Conservation (phyloP, 1,140 invertebrate species). For the Hyles vespertilio region DNA sequence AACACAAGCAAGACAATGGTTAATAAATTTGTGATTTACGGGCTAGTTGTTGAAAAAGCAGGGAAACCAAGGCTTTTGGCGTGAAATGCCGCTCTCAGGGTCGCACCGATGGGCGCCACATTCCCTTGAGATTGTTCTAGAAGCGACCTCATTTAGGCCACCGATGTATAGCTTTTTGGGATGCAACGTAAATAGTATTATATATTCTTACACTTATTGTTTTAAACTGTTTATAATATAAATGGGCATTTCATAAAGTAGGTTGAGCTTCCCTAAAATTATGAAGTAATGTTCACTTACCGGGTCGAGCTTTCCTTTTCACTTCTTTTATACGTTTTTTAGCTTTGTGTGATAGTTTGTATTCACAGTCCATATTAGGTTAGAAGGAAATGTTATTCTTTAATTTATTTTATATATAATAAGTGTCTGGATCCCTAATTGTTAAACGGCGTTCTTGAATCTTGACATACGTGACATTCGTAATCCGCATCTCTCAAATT, state of each 20-base stretch:
- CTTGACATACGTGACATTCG: neutral
- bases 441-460: neutral
- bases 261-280: too few relatives aligned
- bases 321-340: conserved; percentile 91
- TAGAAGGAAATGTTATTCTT: conserved; percentile 11
- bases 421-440: neutral
- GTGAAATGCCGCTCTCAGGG: conserved; percentile 1
- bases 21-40: too few relatives aligned
- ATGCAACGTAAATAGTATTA: too few relatives aligned
- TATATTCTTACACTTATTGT: too few relatives aligned
- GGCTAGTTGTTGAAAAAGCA: neutral
- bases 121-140: conserved; percentile 15
- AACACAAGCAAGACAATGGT: too few relatives aligned
- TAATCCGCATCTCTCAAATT: neutral
- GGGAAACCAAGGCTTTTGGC: too few relatives aligned
- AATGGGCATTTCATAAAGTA: too few relatives aligned
- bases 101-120: neutral
- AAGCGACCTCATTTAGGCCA: conserved; percentile 4
- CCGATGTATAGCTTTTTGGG: too few relatives aligned
- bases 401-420: neutral
- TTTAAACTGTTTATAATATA: too few relatives aligned
- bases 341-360: conserved; percentile 83
- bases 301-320: conserved; percentile 91
- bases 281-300: conserved; percentile 70
- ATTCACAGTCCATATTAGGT: conserved; percentile 71